These are phyloP conservation scores for Aurelia sp. DNA, from an alignment of 30 jellyfish, hydroid and myxozoan genomes.

Conservation along the genomic window DNA sequence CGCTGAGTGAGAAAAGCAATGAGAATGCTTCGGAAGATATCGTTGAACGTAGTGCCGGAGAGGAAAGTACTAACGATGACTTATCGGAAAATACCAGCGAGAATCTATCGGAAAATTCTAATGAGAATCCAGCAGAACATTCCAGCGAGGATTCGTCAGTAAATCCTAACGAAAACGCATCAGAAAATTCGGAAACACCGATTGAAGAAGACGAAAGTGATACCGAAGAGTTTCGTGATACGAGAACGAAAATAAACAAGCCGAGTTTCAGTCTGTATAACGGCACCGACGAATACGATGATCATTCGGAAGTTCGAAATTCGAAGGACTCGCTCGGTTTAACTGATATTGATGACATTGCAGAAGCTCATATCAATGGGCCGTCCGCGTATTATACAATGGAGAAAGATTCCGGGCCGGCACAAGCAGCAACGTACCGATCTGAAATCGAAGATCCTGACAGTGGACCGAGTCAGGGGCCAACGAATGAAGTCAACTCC, in stretches of 20 bases:
- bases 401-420: conserved; percentile 7
- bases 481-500: conserved; percentile 17
- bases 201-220: conserved; percentile 19
- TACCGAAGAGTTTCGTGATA: conserved; percentile 6
- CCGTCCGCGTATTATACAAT: conserved; percentile 66
- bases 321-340: conserved; percentile 56
- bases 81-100: too few relatives aligned
- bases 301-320: background rate
- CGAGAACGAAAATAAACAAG: conserved; percentile 40
- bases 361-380: conserved; percentile 60
- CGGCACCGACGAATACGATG: conserved; percentile 55
- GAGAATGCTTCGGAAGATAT: too few relatives aligned
- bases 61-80: too few relatives aligned
- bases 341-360: conserved; percentile 19
- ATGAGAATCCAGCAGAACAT: too few relatives aligned
- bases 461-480: background rate
- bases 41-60: too few relatives aligned
- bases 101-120: too few relatives aligned
- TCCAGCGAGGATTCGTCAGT: too few relatives aligned
- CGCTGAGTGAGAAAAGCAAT: background rate
- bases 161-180: background rate
- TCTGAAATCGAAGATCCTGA: conserved; percentile 70
- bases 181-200: background rate
- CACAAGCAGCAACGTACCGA: conserved; percentile 3
- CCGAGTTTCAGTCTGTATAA: conserved; percentile 41